Conservation (phyloP, 30 jellyfish, hydroid and myxozoan genomes). For the Turritopsis dohrnii region DNA sequence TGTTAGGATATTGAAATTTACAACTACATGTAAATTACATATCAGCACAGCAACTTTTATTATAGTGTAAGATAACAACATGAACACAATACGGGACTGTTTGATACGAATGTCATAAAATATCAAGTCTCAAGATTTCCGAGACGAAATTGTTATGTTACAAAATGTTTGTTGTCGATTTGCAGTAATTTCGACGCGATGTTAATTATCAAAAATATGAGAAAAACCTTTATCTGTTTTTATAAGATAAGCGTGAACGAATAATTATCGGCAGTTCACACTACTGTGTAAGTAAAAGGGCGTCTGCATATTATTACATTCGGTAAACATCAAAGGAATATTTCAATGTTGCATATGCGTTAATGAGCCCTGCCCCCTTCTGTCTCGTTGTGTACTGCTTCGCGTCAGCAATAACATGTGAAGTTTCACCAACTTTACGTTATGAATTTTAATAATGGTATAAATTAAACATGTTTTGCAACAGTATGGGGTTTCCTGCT, state of each 20-base stretch:
- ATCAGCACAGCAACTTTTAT: background rate
- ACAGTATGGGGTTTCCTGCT: conserved; percentile 15
- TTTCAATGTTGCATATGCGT: conserved; percentile 10
- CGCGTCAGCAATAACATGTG: conserved; percentile 6
- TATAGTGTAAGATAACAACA: background rate
- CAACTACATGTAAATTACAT: background rate
- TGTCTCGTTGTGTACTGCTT: conserved; percentile 40
- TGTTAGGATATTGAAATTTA: background rate
- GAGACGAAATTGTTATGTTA: background rate
- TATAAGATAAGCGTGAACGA: background rate
- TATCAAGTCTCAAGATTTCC: background rate
- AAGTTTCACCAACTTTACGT: conserved; percentile 9
- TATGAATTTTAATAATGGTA: background rate
- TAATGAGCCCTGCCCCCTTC: conserved; percentile 52
- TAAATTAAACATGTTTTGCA: conserved; percentile 8
- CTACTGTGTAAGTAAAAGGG: conserved; percentile 5
- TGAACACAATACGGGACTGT: background rate
- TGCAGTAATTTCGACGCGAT: background rate
- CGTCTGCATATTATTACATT: conserved; percentile 14
- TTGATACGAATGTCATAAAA: background rate
- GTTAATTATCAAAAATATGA: background rate
- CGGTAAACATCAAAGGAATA: conserved; percentile 32
- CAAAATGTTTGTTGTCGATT: background rate
- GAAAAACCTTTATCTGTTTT: background rate
- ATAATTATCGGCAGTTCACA: background rate